A percentile compares a stretch with the other conserved stretches of the same genome.
Conservation (phyloP, 2,113 vertebrate species). For the Falcunculus frontatus region DNA sequence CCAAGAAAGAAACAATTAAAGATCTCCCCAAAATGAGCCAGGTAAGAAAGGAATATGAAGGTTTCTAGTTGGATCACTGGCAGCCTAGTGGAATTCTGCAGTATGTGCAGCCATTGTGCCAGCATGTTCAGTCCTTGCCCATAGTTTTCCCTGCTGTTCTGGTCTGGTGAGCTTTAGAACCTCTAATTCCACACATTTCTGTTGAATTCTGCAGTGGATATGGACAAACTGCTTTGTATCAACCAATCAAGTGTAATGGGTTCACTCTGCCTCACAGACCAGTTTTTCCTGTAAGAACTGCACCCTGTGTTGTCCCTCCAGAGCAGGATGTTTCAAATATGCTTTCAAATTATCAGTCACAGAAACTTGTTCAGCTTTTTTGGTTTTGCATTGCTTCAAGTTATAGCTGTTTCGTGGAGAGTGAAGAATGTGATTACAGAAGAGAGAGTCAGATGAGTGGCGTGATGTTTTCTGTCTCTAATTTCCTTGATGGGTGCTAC, state of each 20-base stretch:
- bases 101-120: not conserved
- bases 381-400: not conserved
- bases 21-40: constrained; percentile 97
- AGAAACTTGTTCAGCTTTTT: not conserved
- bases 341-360: not conserved
- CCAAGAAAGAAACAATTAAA: constrained; percentile 90
- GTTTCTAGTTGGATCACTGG: not conserved
- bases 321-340: not conserved
- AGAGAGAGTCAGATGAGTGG: not conserved
- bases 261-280: not conserved
- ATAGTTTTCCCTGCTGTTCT: not conserved
- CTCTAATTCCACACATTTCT: not conserved
- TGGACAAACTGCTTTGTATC: not conserved
- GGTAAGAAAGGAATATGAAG: constrained; percentile 69
- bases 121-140: not conserved
- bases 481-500: not conserved
- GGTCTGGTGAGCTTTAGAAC: not conserved
- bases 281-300: not conserved
- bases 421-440: not conserved
- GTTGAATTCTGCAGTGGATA: not conserved
- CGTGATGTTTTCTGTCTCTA: not conserved
- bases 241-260: not conserved
- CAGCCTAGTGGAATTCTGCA: not conserved
- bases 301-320: not conserved
- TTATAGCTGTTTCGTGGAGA: not conserved